Evolutionary conservation across 2,888 invertebrate genomes (phyloP).

Genomic region (Thereva unica): DNA sequence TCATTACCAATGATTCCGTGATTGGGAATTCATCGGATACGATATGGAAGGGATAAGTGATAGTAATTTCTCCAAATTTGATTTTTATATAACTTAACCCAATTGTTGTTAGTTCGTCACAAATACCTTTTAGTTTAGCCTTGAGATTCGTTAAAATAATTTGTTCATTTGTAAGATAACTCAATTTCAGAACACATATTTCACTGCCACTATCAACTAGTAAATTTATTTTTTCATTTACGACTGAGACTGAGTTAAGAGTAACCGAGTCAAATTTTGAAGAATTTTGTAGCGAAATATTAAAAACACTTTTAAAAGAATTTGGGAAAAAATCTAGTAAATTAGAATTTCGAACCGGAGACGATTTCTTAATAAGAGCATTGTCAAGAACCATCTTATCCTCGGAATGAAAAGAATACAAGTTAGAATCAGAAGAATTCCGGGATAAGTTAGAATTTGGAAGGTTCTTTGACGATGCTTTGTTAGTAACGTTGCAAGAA

Average conservation of each 20-base stretch:
- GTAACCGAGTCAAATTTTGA: constrained; percentile 2
- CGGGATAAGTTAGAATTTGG: too few species aligned
- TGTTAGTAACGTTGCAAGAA: too few species aligned
- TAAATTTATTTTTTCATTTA: not conserved
- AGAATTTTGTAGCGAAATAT: not conserved
- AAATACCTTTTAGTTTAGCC: not conserved
- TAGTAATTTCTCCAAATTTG: not conserved
- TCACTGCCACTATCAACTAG: constrained; percentile 18
- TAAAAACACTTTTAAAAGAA: too few species aligned
- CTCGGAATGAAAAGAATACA: not conserved
- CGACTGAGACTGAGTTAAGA: not conserved
- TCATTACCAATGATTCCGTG: not conserved
- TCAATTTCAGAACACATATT: not conserved
- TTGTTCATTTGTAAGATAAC: not conserved
- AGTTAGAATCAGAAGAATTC: too few species aligned
- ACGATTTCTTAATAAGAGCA: not conserved
- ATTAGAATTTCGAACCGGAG: too few species aligned
- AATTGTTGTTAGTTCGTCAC: not conserved
- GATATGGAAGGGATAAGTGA: not conserved
- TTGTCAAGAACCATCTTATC: not conserved
- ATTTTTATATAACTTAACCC: constrained; percentile 2
- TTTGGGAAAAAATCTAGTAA: too few species aligned
- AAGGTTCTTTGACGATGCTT: too few species aligned
- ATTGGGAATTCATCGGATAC: not conserved
- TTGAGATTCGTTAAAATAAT: constrained; percentile 1